These are phyloP conservation scores for Notodromas monacha DNA, from an alignment of 2,888 invertebrate species.

Conservation along the genomic window DNA sequence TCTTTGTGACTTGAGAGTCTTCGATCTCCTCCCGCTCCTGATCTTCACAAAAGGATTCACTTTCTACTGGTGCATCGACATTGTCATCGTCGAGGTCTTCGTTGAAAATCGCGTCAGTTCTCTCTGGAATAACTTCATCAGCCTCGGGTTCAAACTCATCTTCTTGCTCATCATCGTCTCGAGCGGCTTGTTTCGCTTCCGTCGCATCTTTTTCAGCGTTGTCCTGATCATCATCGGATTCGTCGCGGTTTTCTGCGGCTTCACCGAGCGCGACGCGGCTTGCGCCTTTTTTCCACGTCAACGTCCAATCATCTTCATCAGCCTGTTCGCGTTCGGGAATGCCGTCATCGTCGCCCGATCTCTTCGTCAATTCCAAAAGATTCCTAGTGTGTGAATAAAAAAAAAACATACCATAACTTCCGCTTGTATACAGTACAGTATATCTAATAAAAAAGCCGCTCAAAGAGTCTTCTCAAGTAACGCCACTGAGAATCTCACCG, in stretches of 20 bases:
- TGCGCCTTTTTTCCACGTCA: too few relatives aligned
- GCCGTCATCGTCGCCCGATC: too few relatives aligned
- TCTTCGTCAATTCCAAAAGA: too few relatives aligned
- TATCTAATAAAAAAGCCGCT: too few relatives aligned
- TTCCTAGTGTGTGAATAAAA: too few relatives aligned
- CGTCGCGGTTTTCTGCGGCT: constrained; percentile 18
- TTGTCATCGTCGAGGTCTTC: constrained; percentile 33
- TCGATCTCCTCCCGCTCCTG: constrained; percentile 16
- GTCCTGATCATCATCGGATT: constrained; percentile 28
- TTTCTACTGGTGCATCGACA: constrained; percentile 25
- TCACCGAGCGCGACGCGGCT: constrained; percentile 10
- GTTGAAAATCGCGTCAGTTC: constrained; percentile 19
- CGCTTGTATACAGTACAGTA: too few relatives aligned
- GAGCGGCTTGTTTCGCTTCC: constrained; percentile 15
- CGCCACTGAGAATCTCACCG: too few relatives aligned
- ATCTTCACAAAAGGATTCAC: too few relatives aligned
- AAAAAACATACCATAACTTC: too few relatives aligned
- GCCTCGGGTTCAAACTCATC: constrained; percentile 17
- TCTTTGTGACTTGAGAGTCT: neutral
- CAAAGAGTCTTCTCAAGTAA: too few relatives aligned
- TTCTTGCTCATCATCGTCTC: constrained; percentile 20
- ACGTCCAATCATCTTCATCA: too few relatives aligned
- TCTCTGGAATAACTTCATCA: constrained; percentile 13
- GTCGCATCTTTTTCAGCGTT: constrained; percentile 20
- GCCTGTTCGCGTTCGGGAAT: too few relatives aligned